phyloP scores from a whole-genome alignment of 2,797 vertebrate genomes.

The Cyprinella venusta region DNA sequence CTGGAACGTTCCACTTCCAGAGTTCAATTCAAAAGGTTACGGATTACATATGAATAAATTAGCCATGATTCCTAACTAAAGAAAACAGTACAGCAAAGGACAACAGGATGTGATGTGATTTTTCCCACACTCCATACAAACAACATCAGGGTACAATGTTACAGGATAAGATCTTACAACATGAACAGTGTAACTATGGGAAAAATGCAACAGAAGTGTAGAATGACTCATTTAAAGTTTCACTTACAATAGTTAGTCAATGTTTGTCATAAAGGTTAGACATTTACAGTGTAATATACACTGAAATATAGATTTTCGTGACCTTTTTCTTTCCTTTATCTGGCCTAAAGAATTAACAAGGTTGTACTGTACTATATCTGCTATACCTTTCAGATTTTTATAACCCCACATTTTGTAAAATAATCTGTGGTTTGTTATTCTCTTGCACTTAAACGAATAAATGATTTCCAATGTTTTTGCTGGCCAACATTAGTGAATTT shows the following conservation, averaged over 20 bases:
- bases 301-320: not conserved
- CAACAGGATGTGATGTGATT: constrained; percentile 33
- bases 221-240: no score
- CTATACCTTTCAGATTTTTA: not conserved
- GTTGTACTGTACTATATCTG: not conserved
- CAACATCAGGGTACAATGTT: not conserved
- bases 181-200: not conserved
- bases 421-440: not conserved
- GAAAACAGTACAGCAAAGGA: constrained; percentile 13
- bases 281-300: not conserved
- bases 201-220: no score
- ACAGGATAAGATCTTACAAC: not conserved
- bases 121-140: constrained; percentile 21
- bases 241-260: not conserved
- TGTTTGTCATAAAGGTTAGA: not conserved
- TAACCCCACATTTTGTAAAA: not conserved
- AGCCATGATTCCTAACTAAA: constrained; percentile 17
- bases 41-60: constrained; percentile 9
- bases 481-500: no score
- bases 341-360: not conserved
- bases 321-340: not conserved
- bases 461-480: no score
- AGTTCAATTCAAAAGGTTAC: constrained; percentile 7
- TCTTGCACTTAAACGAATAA: not conserved
- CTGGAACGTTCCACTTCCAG: constrained; percentile 19